A percentile compares a stretch with the other conserved stretches of the same genome.
Conservation (phyloP, 2,113 vertebrate species). For the Gorsachius goisagi region DNA sequence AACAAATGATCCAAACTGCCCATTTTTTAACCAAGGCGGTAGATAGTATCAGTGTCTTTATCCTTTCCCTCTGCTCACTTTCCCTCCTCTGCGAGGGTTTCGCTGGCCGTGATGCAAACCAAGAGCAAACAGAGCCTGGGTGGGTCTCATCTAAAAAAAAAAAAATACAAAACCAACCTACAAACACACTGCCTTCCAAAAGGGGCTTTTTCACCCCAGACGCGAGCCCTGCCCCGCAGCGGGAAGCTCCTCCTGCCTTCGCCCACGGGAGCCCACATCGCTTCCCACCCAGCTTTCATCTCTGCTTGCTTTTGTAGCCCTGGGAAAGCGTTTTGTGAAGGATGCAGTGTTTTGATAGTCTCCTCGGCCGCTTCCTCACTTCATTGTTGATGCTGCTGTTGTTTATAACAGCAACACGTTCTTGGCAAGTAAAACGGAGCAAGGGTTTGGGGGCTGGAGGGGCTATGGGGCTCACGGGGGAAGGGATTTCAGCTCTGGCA, state of each 20-base stretch:
- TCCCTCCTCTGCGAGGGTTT: neutral
- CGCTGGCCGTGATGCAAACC: neutral
- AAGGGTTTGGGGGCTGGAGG: neutral
- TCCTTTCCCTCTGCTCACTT: neutral
- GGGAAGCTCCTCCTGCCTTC: neutral
- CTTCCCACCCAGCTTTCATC: neutral
- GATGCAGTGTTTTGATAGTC: slow-evolving; percentile 12
- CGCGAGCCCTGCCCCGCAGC: neutral
- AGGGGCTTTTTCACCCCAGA: slow-evolving; percentile 11
- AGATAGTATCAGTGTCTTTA: neutral
- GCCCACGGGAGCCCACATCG: rapidly evolving
- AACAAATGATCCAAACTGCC: neutral
- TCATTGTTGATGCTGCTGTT: neutral
- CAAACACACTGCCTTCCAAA: neutral
- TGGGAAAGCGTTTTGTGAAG: slow-evolving; percentile 3
- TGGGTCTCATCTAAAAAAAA: neutral
- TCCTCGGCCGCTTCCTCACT: neutral
- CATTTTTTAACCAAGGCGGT: neutral
- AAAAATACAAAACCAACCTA: no score
- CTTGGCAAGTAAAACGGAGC: neutral
- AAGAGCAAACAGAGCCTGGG: neutral
- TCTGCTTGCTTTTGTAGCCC: slow-evolving; percentile 25
- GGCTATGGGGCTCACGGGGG: neutral
- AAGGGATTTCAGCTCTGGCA: neutral
- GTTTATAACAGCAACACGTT: slow-evolving; percentile 12